These are phyloP conservation scores for Omphaloscelis lunosa DNA, from an alignment of 2,888 invertebrate genomes.

Conservation along the genomic window DNA sequence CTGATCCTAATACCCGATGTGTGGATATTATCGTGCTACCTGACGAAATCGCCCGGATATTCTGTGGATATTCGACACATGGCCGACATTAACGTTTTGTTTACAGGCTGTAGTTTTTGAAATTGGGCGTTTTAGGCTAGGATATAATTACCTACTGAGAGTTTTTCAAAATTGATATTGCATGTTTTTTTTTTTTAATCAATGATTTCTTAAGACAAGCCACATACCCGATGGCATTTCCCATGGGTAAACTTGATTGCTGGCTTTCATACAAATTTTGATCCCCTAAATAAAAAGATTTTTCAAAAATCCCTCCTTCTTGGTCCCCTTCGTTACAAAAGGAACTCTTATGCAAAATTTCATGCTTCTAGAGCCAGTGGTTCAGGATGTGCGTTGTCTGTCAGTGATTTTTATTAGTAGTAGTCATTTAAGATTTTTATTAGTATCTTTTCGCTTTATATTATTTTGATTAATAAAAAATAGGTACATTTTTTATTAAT, in stretches of 20 bases:
- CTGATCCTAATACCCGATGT: constrained; percentile 88
- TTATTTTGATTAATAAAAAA: neutral
- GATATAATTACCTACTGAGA: neutral
- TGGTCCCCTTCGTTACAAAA: neutral
- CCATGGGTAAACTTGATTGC: neutral
- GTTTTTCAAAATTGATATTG: neutral
- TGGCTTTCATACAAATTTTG: neutral
- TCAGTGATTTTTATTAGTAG: too few species aligned
- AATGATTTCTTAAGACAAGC: neutral
- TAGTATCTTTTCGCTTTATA: neutral
- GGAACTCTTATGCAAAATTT: neutral
- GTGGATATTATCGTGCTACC: constrained; percentile 89
- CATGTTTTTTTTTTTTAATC: neutral
- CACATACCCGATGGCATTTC: neutral
- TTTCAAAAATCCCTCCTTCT: too few species aligned
- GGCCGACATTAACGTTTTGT: constrained; percentile 69
- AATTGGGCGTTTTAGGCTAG: constrained; percentile 11
- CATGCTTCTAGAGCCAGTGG: neutral
- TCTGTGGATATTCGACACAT: constrained; percentile 81
- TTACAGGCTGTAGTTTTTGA: constrained; percentile 71
- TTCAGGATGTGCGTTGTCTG: neutral
- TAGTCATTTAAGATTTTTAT: neutral
- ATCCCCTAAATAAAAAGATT: too few species aligned
- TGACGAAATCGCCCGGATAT: constrained; percentile 86
- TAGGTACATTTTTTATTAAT: too few species aligned